Evolutionary conservation across 2,113 vertebrate species (phyloP).

Genomic region (Orientallactaga bullata): DNA sequence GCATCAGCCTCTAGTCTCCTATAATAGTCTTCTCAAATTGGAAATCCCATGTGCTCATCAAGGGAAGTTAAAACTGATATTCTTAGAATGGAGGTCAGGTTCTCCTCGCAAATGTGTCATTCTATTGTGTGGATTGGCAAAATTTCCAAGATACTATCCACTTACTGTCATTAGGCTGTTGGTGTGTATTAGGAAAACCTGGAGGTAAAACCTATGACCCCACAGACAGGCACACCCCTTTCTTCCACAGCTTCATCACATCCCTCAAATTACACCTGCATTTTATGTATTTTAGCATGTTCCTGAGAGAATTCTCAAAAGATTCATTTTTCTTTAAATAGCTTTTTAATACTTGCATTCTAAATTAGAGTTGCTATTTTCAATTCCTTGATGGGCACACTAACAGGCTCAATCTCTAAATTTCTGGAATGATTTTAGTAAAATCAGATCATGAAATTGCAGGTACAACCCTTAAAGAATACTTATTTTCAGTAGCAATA

Average conservation of each 20-base stretch:
- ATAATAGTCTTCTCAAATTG: neutral
- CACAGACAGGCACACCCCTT: neutral
- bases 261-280: neutral
- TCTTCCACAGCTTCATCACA: neutral
- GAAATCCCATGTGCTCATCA: neutral
- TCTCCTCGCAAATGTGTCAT: neutral
- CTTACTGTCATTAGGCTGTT: neutral
- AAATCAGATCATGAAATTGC: slow-evolving; percentile 49
- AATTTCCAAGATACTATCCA: neutral
- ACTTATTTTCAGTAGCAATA: neutral
- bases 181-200: neutral
- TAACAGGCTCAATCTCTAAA: slow-evolving; percentile 24
- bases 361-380: slow-evolving; percentile 57
- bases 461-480: neutral
- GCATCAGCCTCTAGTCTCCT: neutral
- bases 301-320: neutral
- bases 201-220: too few species aligned
- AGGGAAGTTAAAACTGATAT: slow-evolving; percentile 3
- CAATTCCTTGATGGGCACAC: neutral
- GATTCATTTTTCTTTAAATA: neutral
- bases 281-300: neutral
- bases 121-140: neutral
- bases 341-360: neutral
- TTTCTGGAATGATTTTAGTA: slow-evolving; percentile 22
- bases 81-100: slow-evolving; percentile 25